Evolutionary conservation across 2,113 vertebrate genomes (phyloP), one percentile per base, ranked within the genome.

Genomic region (Cottus gobio): DNA sequence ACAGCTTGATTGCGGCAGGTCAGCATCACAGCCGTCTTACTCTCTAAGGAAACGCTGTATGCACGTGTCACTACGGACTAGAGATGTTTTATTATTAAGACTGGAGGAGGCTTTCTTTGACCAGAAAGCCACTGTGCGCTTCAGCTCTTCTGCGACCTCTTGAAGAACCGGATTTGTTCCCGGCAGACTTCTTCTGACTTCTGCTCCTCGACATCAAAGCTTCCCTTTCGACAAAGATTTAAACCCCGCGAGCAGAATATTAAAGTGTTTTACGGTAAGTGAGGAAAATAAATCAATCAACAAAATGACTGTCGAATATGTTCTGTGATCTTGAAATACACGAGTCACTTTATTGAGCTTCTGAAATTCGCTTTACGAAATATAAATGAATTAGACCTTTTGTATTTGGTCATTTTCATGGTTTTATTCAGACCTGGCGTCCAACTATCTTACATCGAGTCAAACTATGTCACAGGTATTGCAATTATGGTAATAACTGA

Each of bases 211-310:
- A 28, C 46, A 15, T 61, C 56, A 39, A 37, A 34, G 7, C 24
- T 62, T 64, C 60, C 8, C 3, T 65, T 11, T 28, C 8, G 22
- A 30, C 42, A 0, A 9, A 22, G 28, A 39, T 76, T 54, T 13
- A 72, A 39, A 18, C 13, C 48, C 39, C 34, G 20, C 30, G 52
- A 31, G 62, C 39, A 46, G 13, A 13, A 24, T 2, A 66, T 39
- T 61, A 22, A 69, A 22, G 68, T 62, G 6, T 12, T 48, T 30
- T 3, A 7, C 0, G 85, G 85, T 84, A 58, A 79, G 82, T 77
- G 42, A 44, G 10, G 6, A 70, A n/a, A 34, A 34, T 24, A 1
- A 3, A 31, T 22, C 9, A 11, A 8, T 39, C 0, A 20, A n/a
- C 20, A 6, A 3, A 26, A 18, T 26, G 20, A 31, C 30, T 5